These are phyloP conservation scores for Phaethon lepturus DNA, from an alignment of 2,113 vertebrate species.

Conservation along the genomic window DNA sequence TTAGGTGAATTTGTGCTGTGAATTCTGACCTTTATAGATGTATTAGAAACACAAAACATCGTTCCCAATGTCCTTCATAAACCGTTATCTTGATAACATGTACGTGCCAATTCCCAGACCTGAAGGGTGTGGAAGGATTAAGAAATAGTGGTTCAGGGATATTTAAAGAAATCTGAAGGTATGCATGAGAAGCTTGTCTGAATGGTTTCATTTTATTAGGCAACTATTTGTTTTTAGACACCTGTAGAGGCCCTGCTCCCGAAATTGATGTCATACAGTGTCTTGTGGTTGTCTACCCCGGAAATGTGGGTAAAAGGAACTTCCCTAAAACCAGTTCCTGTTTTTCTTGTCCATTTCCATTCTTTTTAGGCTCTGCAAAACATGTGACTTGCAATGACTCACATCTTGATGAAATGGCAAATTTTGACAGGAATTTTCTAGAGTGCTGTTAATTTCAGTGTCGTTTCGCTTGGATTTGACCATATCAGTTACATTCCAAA, in stretches of 20 bases:
- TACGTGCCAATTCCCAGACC: not conserved
- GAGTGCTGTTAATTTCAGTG: not conserved
- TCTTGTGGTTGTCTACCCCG: slow-evolving; percentile 49
- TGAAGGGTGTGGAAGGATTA: not conserved
- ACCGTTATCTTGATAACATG: not conserved
- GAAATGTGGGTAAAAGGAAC: slow-evolving; percentile 17
- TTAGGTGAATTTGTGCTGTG: not conserved
- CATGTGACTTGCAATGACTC: slow-evolving; percentile 19
- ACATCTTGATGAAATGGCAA: not conserved
- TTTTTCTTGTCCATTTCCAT: slow-evolving; percentile 36
- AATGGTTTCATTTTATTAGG: not conserved
- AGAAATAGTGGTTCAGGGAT: not conserved
- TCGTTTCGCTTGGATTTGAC: not conserved
- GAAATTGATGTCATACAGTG: not conserved
- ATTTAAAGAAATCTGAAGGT: not conserved
- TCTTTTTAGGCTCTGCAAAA: slow-evolving; percentile 13
- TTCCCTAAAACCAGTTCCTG: slow-evolving; percentile 50
- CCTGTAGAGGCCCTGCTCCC: not conserved
- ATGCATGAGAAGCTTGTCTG: not conserved
- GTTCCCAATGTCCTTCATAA: not conserved
- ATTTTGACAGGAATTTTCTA: not conserved
- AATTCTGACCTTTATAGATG: not conserved
- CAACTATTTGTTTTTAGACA: not conserved
- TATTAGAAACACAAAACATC: not conserved
- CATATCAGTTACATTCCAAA: not conserved